phyloP scores from a whole-genome alignment of 2,113 vertebrate genomes.

The Sceloporus undulatus region DNA sequence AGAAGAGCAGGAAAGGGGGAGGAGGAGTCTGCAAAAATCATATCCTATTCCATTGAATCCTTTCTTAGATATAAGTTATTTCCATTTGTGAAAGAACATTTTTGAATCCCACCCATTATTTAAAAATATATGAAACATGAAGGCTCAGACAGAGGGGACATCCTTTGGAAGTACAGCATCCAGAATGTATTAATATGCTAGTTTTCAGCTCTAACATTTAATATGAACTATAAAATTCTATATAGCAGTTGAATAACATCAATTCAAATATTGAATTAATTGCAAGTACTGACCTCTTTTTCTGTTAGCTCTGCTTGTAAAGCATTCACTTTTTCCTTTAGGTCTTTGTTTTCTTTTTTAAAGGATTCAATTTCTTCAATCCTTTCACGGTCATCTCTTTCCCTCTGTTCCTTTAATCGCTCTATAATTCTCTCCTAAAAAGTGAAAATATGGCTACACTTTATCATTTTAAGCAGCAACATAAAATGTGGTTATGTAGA shows the following conservation, averaged over 20 bases:
- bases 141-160: no score
- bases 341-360: slow-evolving; percentile 93
- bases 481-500: neutral
- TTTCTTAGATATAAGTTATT: neutral
- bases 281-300: slow-evolving; percentile 90
- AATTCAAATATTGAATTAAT: slow-evolving; percentile 31
- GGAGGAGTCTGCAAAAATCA: neutral
- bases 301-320: slow-evolving; percentile 96
- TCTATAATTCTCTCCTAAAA: slow-evolving; percentile 97
- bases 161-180: no score
- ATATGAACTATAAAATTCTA: neutral
- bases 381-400: slow-evolving; percentile 90
- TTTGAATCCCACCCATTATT: neutral
- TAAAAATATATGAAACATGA: neutral
- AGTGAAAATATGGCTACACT: slow-evolving; percentile 27
- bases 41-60: neutral
- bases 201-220: neutral
- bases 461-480: slow-evolving; percentile 14
- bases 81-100: neutral
- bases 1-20: neutral
- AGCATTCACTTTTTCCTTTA: slow-evolving; percentile 91
- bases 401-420: slow-evolving; percentile 90
- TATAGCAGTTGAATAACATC: slow-evolving; percentile 12
- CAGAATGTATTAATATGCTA: neutral
- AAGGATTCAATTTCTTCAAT: slow-evolving; percentile 91